Percentiles rank a stretch among this genome's conserved stretches.
These are phyloP conservation scores for Drosophila borealis DNA, from an alignment of 2,888 invertebrate species.

Conservation along the genomic window DNA sequence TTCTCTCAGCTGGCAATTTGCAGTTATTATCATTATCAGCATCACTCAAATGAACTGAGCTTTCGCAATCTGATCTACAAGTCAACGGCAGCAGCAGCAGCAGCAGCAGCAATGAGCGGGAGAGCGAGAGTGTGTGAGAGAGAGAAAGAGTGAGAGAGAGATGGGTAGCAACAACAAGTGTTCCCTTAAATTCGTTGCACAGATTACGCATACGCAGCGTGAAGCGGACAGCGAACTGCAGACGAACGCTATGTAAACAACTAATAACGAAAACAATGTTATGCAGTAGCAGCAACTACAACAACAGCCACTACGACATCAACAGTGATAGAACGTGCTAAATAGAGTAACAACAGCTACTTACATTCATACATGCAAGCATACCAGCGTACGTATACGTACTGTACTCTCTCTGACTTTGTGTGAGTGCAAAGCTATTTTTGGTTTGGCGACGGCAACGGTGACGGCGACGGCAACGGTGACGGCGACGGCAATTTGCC, in stretches of 20 bases:
- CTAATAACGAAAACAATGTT: slow-evolving; percentile 38
- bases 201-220: slow-evolving; percentile 50
- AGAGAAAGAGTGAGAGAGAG: not conserved
- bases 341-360: slow-evolving; percentile 46
- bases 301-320: slow-evolving; percentile 21
- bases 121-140: not conserved
- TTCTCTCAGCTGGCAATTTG: slow-evolving; percentile 4
- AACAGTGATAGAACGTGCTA: slow-evolving; percentile 44
- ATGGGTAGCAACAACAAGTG: slow-evolving; percentile 44
- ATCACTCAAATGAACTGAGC: slow-evolving; percentile 50
- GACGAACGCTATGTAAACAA: slow-evolving; percentile 40
- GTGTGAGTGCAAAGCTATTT: slow-evolving; percentile 53
- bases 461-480: slow-evolving; percentile 9
- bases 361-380: slow-evolving; percentile 10
- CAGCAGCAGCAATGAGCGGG: not conserved
- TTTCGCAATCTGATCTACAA: slow-evolving; percentile 50
- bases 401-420: slow-evolving; percentile 10
- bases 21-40: slow-evolving; percentile 43
- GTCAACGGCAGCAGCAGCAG: slow-evolving; percentile 3
- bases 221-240: slow-evolving; percentile 10
- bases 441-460: slow-evolving; percentile 37
- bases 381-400: slow-evolving; percentile 5
- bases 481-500: slow-evolving; percentile 28
- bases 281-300: slow-evolving; percentile 32
- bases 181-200: slow-evolving; percentile 23